Percentiles rank a stretch among this genome's conserved stretches.
Conservation (phyloP, 2,888 invertebrate genomes). For the Pristionchus exspectatus region DNA sequence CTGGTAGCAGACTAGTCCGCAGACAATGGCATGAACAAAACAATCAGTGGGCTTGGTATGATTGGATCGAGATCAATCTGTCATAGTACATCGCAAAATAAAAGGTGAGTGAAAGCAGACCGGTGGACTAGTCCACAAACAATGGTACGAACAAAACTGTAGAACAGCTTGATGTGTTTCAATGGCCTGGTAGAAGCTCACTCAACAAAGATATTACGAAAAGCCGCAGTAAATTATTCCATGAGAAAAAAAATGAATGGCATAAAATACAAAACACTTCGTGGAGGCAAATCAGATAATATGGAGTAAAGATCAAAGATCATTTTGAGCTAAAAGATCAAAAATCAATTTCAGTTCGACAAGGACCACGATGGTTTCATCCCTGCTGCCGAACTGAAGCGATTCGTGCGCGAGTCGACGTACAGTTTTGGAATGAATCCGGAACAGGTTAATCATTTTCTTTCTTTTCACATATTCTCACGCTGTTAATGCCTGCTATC, state of each 20-base stretch:
- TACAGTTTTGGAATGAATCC: constrained; percentile 70
- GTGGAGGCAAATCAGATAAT: neutral
- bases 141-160: neutral
- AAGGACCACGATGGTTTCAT: constrained; percentile 80
- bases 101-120: too few relatives aligned
- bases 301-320: too few relatives aligned
- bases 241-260: neutral
- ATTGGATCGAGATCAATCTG: too few relatives aligned
- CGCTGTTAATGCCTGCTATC: too few relatives aligned
- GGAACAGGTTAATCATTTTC: constrained; percentile 60
- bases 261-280: neutral
- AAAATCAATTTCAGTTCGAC: constrained; percentile 68
- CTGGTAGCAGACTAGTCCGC: too few relatives aligned
- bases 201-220: neutral
- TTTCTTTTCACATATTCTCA: too few relatives aligned
- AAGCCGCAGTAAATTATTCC: neutral
- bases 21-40: too few relatives aligned
- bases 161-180: neutral
- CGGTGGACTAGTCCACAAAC: too few relatives aligned
- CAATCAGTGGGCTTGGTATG: too few relatives aligned
- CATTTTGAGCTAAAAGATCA: neutral
- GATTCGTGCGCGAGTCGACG: constrained; percentile 78
- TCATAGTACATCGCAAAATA: too few relatives aligned
- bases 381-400: constrained; percentile 78
- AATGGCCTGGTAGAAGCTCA: neutral